These are phyloP conservation scores for Tokudaia tokunoshimensis DNA, from an alignment of 2,797 vertebrate species.

Conservation along the genomic window DNA sequence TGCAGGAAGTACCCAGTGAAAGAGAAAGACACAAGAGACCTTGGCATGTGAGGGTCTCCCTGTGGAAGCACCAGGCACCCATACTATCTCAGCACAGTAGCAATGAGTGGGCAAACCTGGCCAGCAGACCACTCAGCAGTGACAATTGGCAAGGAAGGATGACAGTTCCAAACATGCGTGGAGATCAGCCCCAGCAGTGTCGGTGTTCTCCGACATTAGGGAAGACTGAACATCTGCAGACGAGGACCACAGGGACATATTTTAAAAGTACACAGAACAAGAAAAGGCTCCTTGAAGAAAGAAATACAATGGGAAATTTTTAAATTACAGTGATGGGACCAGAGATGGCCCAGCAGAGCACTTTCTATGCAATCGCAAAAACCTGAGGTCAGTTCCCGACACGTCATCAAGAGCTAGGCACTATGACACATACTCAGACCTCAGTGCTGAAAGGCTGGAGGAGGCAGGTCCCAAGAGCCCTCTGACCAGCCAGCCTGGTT, in stretches of 20 bases:
- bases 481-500: background rate
- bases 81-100: background rate
- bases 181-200: background rate
- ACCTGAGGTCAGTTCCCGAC: background rate
- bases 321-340: background rate
- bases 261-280: background rate
- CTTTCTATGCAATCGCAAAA: background rate
- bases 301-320: constrained; percentile 11
- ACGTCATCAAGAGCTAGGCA: background rate
- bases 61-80: background rate
- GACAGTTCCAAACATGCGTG: background rate
- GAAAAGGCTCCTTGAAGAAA: constrained; percentile 29
- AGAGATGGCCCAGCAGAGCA: too few relatives aligned
- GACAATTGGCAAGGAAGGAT: background rate
- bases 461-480: background rate
- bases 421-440: background rate
- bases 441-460: background rate
- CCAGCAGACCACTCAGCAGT: background rate
- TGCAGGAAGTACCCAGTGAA: background rate
- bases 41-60: background rate
- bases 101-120: background rate
- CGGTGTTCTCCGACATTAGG: background rate
- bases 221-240: background rate
- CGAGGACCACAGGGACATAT: background rate
- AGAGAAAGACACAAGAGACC: background rate